Evolutionary conservation across 2,797 vertebrate genomes (phyloP), one percentile per base, ranked within the genome.

Genomic region (Parauchenoglanis punctatus): DNA sequence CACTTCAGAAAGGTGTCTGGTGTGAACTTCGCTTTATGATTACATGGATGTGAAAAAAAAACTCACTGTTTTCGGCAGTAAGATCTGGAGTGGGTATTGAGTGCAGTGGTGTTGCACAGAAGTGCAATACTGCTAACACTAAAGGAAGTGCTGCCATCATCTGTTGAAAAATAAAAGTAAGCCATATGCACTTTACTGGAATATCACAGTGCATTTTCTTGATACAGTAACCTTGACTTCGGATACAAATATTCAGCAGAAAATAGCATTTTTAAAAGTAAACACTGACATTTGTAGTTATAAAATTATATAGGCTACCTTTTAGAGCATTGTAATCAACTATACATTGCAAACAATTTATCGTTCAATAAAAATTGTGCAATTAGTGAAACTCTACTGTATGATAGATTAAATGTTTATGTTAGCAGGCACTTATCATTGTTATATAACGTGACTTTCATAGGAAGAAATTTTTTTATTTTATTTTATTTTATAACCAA

Each of bases 71-170:
- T 40, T 46, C 58, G 49, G 28, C 67, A 65, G 25, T 65, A 80
- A 91, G 6, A 25, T 89, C 86, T 85, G 91, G 90, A 88, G 84
- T 88, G 0, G 85, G 88, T 0, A 91, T 90, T 0, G 91, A 86
- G 88, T 90, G 91, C 87, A 93, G 86, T 3, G 92, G 49, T 0
- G 89, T 25, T 61, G 90, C 85, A 89, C 92, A 93, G 83, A 93
- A 81, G 88, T 92, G 93, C 91, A 95, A 88, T 81, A 92, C 0
- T 2, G 58, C 35, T 61, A 94, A 56, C 83, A 93, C 70, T 46
- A 92, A 90, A 63, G 84, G 61, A 0, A 93, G 84, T n/a, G 87
- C 76, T 81, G 91, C 72, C 92, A 87, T 92, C 94, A 95, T 95
- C 95, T 95, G 92, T 28, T 88, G 84, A 86, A 61, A 90, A 46